Evolutionary conservation across 2,797 vertebrate species (phyloP).

Genomic region (Denticeps clupeoides): DNA sequence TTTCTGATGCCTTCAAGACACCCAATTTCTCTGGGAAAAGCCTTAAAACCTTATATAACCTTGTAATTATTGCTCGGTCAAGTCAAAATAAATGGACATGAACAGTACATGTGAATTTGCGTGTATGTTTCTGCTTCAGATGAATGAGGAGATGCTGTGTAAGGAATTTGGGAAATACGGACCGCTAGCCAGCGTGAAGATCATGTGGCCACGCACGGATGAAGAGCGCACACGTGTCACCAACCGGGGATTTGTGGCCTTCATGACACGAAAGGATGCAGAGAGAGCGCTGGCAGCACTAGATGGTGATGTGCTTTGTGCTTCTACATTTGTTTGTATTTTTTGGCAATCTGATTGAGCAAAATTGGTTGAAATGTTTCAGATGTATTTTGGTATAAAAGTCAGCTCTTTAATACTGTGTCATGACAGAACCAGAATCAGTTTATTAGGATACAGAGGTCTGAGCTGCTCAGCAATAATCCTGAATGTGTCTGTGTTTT

Average conservation of each 20-base stretch:
- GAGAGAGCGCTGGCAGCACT: constrained; percentile 64
- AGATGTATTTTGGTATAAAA: no score
- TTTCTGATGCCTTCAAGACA: no score
- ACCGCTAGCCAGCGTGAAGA: constrained; percentile 71
- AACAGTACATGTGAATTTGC: not conserved
- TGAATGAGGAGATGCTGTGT: constrained; percentile 73
- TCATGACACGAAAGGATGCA: constrained; percentile 70
- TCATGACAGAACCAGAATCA: no score
- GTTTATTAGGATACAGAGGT: no score
- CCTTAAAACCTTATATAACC: no score
- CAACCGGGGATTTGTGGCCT: constrained; percentile 70
- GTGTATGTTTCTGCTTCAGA: constrained; percentile 37
- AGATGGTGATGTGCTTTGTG: constrained; percentile 46
- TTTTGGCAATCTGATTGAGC: no score
- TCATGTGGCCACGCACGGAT: constrained; percentile 74
- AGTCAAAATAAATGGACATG: no score
- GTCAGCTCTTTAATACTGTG: no score
- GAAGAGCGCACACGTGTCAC: constrained; percentile 64
- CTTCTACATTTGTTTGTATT: not conserved
- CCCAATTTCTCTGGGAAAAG: no score
- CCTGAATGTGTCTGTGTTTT: not conserved
- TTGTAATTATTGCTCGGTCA: no score
- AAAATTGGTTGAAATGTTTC: no score
- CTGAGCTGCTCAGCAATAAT: not conserved
- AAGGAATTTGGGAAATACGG: constrained; percentile 74